phyloP scores from a whole-genome alignment of 2,113 vertebrate species.

The Corvus hawaiiensis region DNA sequence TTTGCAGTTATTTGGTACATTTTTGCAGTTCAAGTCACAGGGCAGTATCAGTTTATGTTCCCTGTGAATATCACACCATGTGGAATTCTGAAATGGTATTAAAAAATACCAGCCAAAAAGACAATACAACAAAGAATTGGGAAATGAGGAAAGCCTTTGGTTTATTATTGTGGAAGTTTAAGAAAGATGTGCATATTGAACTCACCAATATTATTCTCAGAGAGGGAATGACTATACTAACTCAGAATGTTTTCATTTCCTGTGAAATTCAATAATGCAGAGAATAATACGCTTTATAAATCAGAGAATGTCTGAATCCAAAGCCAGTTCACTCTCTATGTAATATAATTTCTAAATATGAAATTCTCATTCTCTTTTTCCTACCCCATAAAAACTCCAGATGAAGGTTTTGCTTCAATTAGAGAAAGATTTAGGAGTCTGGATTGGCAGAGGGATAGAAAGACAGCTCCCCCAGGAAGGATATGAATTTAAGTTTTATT shows the following conservation, averaged over 20 bases:
- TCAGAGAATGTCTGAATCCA: background rate
- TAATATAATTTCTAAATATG: background rate
- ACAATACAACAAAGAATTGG: background rate
- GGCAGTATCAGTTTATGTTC: background rate
- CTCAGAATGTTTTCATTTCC: background rate
- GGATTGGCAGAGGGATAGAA: background rate
- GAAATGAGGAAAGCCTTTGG: background rate
- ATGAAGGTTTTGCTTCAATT: slow-evolving; percentile 14
- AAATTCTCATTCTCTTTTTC: background rate
- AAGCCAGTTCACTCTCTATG: background rate
- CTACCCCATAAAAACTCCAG: background rate
- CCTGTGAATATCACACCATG: background rate
- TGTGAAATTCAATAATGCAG: background rate
- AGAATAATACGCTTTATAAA: background rate
- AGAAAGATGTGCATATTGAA: background rate
- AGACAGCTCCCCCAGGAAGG: background rate
- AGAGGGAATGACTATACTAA: background rate
- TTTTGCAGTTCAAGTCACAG: background rate
- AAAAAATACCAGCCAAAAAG: background rate
- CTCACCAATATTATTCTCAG: background rate
- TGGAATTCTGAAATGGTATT: background rate
- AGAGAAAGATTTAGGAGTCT: background rate
- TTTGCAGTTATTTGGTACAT: background rate
- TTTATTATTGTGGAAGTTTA: background rate
- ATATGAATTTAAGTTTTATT: slow-evolving; percentile 18